Conservation (phyloP, 2,113 vertebrate genomes). For the Lycaon pictus region DNA sequence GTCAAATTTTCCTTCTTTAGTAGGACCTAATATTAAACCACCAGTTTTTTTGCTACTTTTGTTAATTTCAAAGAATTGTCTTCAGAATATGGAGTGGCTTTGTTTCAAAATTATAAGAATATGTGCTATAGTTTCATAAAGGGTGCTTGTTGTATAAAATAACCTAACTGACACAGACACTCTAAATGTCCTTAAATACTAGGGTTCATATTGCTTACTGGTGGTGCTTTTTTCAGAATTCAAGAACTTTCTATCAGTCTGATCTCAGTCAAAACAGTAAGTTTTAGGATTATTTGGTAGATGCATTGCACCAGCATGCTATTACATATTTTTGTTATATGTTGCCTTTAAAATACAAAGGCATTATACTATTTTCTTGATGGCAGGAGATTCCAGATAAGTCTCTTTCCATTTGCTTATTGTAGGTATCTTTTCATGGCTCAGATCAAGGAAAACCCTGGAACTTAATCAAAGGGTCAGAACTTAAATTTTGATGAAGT, state of each 20-base stretch:
- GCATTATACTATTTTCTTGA: neutral
- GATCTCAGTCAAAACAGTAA: neutral
- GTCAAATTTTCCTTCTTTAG: neutral
- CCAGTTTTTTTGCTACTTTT: neutral
- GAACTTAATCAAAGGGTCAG: neutral
- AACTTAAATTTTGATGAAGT: neutral
- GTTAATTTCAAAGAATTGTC: neutral
- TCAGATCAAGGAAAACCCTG: neutral
- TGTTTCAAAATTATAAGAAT: neutral
- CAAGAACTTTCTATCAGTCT: neutral
- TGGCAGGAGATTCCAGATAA: neutral
- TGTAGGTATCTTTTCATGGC: neutral
- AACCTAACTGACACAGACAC: neutral
- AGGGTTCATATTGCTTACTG: neutral
- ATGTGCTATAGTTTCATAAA: neutral
- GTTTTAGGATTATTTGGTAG: neutral
- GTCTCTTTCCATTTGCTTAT: neutral
- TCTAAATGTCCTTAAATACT: neutral
- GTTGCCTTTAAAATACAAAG: neutral
- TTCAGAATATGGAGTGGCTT: neutral
- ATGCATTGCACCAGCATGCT: too few relatives aligned
- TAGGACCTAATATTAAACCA: neutral
- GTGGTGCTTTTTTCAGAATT: neutral
- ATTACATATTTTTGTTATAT: neutral
- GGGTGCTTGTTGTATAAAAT: neutral